These are phyloP conservation scores for Nephrotoma flavescens DNA, from an alignment of 2,888 invertebrate species.

Conservation along the genomic window DNA sequence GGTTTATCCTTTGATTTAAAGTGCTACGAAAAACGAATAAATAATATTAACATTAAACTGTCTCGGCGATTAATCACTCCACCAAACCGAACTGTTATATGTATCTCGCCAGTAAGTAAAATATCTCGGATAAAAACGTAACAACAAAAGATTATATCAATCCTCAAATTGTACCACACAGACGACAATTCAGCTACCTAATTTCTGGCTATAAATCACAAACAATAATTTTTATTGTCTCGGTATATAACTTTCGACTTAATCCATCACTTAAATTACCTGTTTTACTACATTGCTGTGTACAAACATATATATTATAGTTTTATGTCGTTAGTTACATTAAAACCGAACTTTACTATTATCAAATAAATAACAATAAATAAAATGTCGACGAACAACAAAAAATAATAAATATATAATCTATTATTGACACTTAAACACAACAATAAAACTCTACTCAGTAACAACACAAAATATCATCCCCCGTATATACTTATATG, in stretches of 20 bases:
- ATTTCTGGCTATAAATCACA: too few species aligned
- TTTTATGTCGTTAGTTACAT: not conserved
- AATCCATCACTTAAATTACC: not conserved
- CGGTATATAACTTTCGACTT: not conserved
- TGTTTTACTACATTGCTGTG: not conserved
- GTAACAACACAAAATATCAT: not conserved
- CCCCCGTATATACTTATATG: not conserved
- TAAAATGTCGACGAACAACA: not conserved
- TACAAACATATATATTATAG: not conserved
- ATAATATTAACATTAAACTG: too few species aligned
- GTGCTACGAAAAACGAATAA: too few species aligned
- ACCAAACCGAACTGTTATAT: too few species aligned
- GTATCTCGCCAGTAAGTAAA: too few species aligned
- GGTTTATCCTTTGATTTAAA: too few species aligned
- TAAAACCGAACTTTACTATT: not conserved
- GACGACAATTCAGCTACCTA: too few species aligned
- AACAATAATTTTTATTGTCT: too few species aligned
- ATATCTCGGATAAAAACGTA: too few species aligned
- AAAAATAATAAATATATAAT: not conserved
- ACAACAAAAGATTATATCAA: too few species aligned
- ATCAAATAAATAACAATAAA: not conserved
- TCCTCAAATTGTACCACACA: too few species aligned
- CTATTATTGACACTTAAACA: not conserved
- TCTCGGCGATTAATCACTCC: too few species aligned
- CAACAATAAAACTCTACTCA: not conserved